Evolutionary conservation across 1,140 invertebrate genomes (phyloP).

Genomic region (Bombus ignitus): DNA sequence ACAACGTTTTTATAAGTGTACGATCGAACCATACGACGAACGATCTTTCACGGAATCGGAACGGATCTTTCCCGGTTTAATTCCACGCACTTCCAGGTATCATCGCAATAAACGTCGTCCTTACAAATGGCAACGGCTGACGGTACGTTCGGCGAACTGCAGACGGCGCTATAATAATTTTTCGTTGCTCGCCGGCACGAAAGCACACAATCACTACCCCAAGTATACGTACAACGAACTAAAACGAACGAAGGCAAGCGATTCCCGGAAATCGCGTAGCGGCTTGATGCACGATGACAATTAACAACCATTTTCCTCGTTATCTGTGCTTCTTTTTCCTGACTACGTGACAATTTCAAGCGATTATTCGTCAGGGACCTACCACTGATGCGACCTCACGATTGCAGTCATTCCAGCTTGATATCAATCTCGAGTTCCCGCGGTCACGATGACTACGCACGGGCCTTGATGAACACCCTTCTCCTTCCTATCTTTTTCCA

Average conservation of each 20-base stretch:
- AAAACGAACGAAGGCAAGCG: background rate
- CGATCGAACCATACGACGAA: background rate
- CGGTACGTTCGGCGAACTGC: background rate
- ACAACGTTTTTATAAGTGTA: no score
- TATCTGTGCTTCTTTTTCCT: slow-evolving; percentile 3
- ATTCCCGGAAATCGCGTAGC: background rate
- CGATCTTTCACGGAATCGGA: background rate
- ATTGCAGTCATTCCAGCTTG: slow-evolving; percentile 2
- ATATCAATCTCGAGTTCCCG: slow-evolving; percentile 7
- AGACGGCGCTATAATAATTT: background rate
- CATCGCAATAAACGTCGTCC: slow-evolving; percentile 3
- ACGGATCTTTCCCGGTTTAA: background rate
- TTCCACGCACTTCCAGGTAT: background rate
- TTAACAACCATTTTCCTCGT: slow-evolving; percentile 28
- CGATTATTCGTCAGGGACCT: background rate
- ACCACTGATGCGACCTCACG: background rate
- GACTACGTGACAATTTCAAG: background rate
- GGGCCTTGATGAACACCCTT: slow-evolving; percentile 1
- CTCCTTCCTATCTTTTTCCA: background rate
- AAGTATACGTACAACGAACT: background rate
- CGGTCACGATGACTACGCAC: slow-evolving; percentile 10
- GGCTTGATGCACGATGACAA: background rate
- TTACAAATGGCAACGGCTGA: background rate
- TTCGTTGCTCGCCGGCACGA: background rate
- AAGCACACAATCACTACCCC: background rate